A percentile compares a stretch with the other conserved stretches of the same genome.
Conservation (phyloP, 1,140 invertebrate genomes). For the Tigriopus japonicus region DNA sequence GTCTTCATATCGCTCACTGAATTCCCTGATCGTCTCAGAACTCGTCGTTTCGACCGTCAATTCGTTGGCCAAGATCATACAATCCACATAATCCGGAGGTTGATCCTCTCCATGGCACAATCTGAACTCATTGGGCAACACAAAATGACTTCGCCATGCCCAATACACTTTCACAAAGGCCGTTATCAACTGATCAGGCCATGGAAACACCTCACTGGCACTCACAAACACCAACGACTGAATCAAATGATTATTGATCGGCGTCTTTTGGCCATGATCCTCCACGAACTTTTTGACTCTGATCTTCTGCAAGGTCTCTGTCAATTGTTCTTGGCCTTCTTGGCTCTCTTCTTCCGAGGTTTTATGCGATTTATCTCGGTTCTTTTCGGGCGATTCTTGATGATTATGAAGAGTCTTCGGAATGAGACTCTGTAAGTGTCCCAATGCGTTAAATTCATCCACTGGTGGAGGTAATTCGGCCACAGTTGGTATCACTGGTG, state of each 20-base stretch:
- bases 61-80: too few relatives aligned
- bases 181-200: background rate
- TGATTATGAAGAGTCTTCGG: background rate
- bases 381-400: background rate
- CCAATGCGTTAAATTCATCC: background rate
- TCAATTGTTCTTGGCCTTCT: background rate
- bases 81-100: too few relatives aligned
- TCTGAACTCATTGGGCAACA: background rate
- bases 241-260: background rate
- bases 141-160: background rate
- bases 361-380: background rate
- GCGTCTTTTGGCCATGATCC: background rate
- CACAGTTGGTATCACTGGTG: background rate
- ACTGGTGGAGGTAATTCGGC: background rate
- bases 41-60: too few relatives aligned
- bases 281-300: background rate
- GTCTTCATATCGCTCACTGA: too few relatives aligned
- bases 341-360: background rate
- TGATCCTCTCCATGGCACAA: too few relatives aligned
- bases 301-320: background rate
- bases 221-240: background rate
- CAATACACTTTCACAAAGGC: background rate
- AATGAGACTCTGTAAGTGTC: background rate
- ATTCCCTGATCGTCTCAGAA: too few relatives aligned
- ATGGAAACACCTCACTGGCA: background rate